Base-by-base conservation (phyloP, 1,140 invertebrate genomes). In the Pseudoatta argentina region DNA sequence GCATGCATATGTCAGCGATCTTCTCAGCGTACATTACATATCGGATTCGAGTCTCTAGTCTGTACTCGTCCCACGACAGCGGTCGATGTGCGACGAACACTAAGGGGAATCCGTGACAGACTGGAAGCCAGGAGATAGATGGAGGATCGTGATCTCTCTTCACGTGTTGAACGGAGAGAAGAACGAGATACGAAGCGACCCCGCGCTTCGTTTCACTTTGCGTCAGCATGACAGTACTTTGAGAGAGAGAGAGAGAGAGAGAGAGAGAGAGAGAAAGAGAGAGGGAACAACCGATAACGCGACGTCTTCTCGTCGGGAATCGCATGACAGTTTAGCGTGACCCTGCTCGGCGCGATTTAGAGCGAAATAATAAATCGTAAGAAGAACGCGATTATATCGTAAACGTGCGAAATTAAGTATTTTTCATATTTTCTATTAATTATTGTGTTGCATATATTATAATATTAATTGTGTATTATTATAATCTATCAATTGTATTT, bases 61-160 rank as follows among this genome's bases (percentile, higher is more conserved):
- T 44, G 39, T 44, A 7, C 69, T 16, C 30, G 61, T 83, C 27
- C 24, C 69, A 57, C 69, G 48, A 34, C 77, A 7, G n/a, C 48
- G 79, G 79, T 83, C 79, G 79, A 83, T 73, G 79, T 39, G 79
- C 79, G 78, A 82, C 66, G 79, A 73, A 27, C 39, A 48, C n/a
- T 39, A 18, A 44, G 57, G 57, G 21, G 14, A 44, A 83, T 83
- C 69, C 39, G 69, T 83, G 69, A 73, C 79, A 73, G 79, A 83
- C 79, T 82, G 67, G 39, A 39, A 82, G 79, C 67, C 55, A 24
- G 69, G 79, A 83, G 79, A 83, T 83, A 44, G 69, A 83, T 83
- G 79, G 55, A 73, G 79, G 79, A 83, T 83, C 79, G 79, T 73
- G 79, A 83, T 83, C 79, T 83, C 79, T 82, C 69, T 63, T 71